Evolutionary conservation across 2,888 invertebrate genomes (phyloP).

Genomic region (Dryomyza anilis): DNA sequence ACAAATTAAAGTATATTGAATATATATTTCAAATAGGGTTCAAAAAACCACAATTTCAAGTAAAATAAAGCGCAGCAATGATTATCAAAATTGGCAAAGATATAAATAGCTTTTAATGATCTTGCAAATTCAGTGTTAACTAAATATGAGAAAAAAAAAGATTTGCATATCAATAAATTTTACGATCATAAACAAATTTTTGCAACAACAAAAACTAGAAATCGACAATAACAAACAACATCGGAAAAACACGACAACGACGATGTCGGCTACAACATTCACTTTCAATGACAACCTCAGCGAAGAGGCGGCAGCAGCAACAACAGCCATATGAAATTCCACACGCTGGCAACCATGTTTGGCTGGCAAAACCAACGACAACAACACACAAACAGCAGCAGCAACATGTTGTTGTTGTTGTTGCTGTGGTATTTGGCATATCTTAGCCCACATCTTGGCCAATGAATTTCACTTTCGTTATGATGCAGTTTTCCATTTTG

Average conservation of each 20-base stretch:
- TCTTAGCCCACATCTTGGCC: constrained; percentile 31
- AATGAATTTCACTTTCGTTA: constrained; percentile 57
- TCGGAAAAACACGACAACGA: constrained; percentile 15
- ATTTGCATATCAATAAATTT: too few relatives aligned
- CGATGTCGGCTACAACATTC: constrained; percentile 15
- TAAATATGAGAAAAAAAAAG: too few relatives aligned
- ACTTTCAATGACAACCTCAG: constrained; percentile 20
- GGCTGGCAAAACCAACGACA: background rate
- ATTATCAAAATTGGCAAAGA: too few relatives aligned
- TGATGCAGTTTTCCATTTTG: constrained; percentile 47
- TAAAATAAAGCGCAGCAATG: too few relatives aligned
- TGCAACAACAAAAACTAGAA: background rate
- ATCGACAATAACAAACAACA: background rate
- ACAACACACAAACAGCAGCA: background rate
- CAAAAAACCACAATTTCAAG: too few relatives aligned
- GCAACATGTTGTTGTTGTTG: constrained; percentile 5
- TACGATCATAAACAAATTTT: too few relatives aligned
- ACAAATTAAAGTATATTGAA: too few relatives aligned
- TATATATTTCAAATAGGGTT: too few relatives aligned
- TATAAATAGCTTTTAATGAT: too few relatives aligned
- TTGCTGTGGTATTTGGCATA: constrained; percentile 10
- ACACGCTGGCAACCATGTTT: constrained; percentile 18
- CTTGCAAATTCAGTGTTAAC: too few relatives aligned
- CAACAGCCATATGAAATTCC: constrained; percentile 16
- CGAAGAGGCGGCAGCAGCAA: background rate